Percentiles rank a stretch among this genome's conserved stretches.
phyloP scores from a whole-genome alignment of 2,888 invertebrate genomes.

The Atherix ibis region DNA sequence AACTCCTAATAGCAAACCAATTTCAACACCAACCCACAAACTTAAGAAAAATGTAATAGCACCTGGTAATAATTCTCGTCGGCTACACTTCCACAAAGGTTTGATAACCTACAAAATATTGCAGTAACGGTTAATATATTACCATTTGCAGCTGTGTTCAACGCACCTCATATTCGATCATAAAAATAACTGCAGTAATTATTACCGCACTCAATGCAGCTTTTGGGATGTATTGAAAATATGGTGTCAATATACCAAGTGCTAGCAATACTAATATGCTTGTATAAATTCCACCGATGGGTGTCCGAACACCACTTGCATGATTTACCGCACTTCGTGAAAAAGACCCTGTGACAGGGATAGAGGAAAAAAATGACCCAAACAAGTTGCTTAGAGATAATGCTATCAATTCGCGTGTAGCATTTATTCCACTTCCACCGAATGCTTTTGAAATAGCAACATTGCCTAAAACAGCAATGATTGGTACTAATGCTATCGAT shows the following conservation, averaged over 20 bases:
- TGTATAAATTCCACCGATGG: slow-evolving; percentile 72
- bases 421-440: slow-evolving; percentile 66
- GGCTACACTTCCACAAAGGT: slow-evolving; percentile 70
- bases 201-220: slow-evolving; percentile 83
- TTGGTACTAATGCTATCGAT: slow-evolving; percentile 71
- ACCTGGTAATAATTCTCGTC: slow-evolving; percentile 61
- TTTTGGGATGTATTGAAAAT: slow-evolving; percentile 80
- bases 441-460: slow-evolving; percentile 94
- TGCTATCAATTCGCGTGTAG: slow-evolving; percentile 80
- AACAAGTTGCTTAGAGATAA: slow-evolving; percentile 70
- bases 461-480: slow-evolving; percentile 82
- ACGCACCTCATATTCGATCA: slow-evolving; percentile 72
- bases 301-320: slow-evolving; percentile 84
- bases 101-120: slow-evolving; percentile 51
- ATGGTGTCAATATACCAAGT: slow-evolving; percentile 71
- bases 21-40: slow-evolving; percentile 66
- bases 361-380: slow-evolving; percentile 76
- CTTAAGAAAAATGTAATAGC: slow-evolving; percentile 75
- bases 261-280: slow-evolving; percentile 68
- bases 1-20: slow-evolving; percentile 72
- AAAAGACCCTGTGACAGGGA: slow-evolving; percentile 83
- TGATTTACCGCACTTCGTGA: slow-evolving; percentile 86
- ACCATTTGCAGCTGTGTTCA: too few relatives aligned
- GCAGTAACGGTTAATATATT: too few relatives aligned
- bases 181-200: slow-evolving; percentile 86